These are phyloP conservation scores for Regulus satrapa DNA, from an alignment of 2,113 vertebrate genomes.

Conservation along the genomic window DNA sequence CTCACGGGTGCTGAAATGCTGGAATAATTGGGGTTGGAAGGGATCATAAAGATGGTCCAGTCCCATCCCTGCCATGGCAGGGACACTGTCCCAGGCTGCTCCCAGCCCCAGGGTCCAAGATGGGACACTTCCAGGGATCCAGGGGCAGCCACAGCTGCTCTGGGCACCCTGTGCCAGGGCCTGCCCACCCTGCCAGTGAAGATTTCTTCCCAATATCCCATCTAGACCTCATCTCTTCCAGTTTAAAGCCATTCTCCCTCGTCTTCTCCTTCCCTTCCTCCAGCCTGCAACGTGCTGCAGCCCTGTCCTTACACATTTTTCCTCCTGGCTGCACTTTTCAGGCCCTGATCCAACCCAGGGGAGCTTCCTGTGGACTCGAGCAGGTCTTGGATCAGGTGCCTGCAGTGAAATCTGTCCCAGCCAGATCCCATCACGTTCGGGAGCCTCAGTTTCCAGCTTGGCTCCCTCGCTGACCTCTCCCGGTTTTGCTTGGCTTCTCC, in stretches of 20 bases:
- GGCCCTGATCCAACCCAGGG: background rate
- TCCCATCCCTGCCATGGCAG: background rate
- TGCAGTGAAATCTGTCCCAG: background rate
- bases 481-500: slow-evolving; percentile 6
- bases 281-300: background rate
- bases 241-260: background rate
- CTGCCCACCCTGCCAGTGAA: background rate
- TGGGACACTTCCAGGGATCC: accelerated
- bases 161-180: background rate
- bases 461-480: background rate
- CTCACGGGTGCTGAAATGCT: background rate
- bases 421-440: background rate
- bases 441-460: background rate
- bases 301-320: background rate
- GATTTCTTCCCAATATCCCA: accelerated
- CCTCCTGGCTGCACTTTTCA: background rate
- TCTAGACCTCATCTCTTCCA: background rate
- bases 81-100: accelerated
- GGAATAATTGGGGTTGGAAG: background rate
- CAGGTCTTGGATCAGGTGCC: background rate
- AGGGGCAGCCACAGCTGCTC: background rate
- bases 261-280: background rate
- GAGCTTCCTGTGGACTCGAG: background rate
- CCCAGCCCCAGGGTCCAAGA: accelerated
- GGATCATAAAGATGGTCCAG: background rate